phyloP scores from a whole-genome alignment of 2,888 invertebrate species.

The Isotomurus palustris region DNA sequence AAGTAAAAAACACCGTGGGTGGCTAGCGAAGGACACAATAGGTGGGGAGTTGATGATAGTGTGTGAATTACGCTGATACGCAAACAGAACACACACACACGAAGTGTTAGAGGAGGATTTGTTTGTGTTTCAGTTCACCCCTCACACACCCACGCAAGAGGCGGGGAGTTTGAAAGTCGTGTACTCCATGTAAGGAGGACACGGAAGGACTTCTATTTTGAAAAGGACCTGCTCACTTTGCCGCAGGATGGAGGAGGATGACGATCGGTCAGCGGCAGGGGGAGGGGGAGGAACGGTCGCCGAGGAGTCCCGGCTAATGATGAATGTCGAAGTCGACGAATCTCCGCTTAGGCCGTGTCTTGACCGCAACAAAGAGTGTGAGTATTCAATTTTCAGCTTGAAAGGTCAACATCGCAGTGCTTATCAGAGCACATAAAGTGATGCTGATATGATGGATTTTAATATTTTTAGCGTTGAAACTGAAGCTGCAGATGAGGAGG shows the following conservation, averaged over 20 bases:
- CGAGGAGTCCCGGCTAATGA: background rate
- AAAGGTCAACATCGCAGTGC: background rate
- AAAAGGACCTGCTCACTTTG: too few relatives aligned
- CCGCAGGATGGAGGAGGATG: too few relatives aligned
- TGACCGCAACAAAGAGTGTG: slow-evolving; percentile 97
- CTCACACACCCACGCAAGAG: too few relatives aligned
- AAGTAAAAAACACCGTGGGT: too few relatives aligned
- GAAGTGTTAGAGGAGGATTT: too few relatives aligned
- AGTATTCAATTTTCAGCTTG: slow-evolving; percentile 53
- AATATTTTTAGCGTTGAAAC: slow-evolving; percentile 81
- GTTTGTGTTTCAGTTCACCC: too few relatives aligned
- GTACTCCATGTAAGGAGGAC: too few relatives aligned
- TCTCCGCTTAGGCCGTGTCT: slow-evolving; percentile 87
- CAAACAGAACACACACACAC: too few relatives aligned
- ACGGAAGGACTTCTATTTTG: background rate
- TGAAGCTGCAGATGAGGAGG: slow-evolving; percentile 90
- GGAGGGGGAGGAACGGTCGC: background rate
- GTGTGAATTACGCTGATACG: too few relatives aligned
- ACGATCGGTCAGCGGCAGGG: background rate
- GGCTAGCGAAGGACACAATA: too few relatives aligned
- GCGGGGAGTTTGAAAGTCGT: too few relatives aligned
- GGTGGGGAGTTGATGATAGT: too few relatives aligned
- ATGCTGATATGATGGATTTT: slow-evolving; percentile 44
- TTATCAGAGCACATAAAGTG: background rate
- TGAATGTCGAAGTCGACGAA: slow-evolving; percentile 85